Evolutionary conservation across 2,797 vertebrate species (phyloP), one percentile per base, ranked within the genome.

Genomic region (Masticophis lateralis): DNA sequence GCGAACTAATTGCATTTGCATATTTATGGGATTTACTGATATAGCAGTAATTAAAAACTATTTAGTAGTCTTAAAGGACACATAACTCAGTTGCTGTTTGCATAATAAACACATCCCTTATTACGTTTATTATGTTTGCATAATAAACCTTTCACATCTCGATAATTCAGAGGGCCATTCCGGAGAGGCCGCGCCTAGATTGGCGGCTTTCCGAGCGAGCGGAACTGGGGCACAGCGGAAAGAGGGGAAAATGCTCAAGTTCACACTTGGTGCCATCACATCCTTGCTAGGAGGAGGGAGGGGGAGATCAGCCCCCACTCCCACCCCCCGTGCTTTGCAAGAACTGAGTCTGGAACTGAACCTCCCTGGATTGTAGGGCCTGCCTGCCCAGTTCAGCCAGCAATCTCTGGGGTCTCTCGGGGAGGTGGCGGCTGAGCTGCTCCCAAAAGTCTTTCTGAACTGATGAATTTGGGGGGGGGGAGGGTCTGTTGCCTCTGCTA

Each of bases 31-130:
- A 96, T 97, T 97, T 97, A 97, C 97, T 97, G 96, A 97, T 97
- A 97, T 96, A 96, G 97, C 97, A 95, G 97, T 97, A 97, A 97
- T 97, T 97, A 97, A 97, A 97, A 97, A 97, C 97, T 97, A 97
- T 97, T 97, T 97, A 97, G 96, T 96, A 97, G 97, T 97, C 97
- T 97, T 97, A 97, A 97, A 97, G 96, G 97, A 97, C 96, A 97
- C 96, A 96, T 97, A 97, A 97, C 97, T 97, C 97, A 96, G 97
- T 97, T 96, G 97, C 97, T 96, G 97, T 97, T 97, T 97, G 97
- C 97, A 97, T 97, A 96, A 97, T 97, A 97, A 97, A 97, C 92
- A 96, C 95, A 95, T 96, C 90, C 88, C 95, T 96, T 97, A 96
- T 96, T 97, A 94, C 60, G 88, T 94, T 95, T 95, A 95, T 95